Base-by-base conservation (phyloP, 92 coral and sea anemone genomes). In the Umimayanthus kanabou region DNA sequence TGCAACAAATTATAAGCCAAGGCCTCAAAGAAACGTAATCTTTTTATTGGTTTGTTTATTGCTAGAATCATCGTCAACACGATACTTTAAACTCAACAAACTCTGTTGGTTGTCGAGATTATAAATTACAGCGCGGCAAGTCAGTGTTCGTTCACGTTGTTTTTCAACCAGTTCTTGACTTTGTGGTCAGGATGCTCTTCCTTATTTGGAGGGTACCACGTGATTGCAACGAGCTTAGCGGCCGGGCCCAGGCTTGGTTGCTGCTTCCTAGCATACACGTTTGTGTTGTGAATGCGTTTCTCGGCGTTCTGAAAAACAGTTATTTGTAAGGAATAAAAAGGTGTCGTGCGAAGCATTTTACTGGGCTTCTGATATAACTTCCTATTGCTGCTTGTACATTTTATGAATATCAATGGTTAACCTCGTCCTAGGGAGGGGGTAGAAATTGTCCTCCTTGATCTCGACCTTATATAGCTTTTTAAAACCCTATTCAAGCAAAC, bases 81-180 rank as follows among this genome's bases (percentile, higher is more conserved):
- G 10, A 10, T 47, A 47, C 50, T 47, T 47, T 10, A 53, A 53
- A 53, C 4, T 0, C 58, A 53, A 53, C 58, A 53, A 11, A 53
- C 58, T 53, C 16, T 53, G 20, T 53, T 53, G 58, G 14, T 53
- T 53, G 0, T 11, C 20, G 77, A 30, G 77, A 6, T 20, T 9
- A 33, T 13, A 30, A 26, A 47, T 39, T 15, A 30, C 8, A 42
- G 26, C 1, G 11, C 16, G 15, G 10, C 15, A 42, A 76, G 4
- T 80, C 73, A 80, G 42, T 80, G 26, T 20, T 70, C 39, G 20
- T 69, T 70, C 39, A 83, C 18, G 49, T 72, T 85, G n/a, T 93
- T 88, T 74, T 90, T 82, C 11, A 94, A 87, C 98, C 98, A 94
- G 70, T 80, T 93, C 82, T 94, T 55, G 43, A 94, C 98, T 93